A percentile compares a stretch with the other conserved stretches of the same genome.
Conservation (phyloP, 2,113 vertebrate species). For the Indicator maculatus region DNA sequence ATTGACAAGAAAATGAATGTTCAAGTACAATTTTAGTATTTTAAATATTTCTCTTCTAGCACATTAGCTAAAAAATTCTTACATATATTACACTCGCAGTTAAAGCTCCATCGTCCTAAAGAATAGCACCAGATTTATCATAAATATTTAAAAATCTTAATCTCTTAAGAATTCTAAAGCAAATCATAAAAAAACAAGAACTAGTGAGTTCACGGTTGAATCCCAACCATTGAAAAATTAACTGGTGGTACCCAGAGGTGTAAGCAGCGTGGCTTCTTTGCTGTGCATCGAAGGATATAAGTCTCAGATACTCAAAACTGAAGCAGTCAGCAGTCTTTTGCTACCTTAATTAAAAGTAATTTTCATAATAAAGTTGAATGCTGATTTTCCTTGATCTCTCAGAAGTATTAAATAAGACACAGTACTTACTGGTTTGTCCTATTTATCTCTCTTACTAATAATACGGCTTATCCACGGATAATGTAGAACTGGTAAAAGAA, state of each 20-base stretch:
- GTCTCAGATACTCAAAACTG: neutral
- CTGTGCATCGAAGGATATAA: neutral
- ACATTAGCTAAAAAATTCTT: neutral
- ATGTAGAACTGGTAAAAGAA: neutral
- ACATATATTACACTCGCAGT: neutral
- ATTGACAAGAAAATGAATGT: neutral
- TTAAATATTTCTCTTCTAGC: neutral
- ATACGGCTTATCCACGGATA: neutral
- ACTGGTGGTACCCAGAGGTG: neutral
- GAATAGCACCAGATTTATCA: neutral
- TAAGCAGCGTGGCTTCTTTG: neutral
- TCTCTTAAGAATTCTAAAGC: neutral
- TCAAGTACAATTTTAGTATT: neutral
- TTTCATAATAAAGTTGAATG: neutral
- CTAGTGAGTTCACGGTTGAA: neutral
- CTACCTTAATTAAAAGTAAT: neutral
- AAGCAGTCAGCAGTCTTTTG: neutral
- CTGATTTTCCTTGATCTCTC: neutral
- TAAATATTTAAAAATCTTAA: neutral
- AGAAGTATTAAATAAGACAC: neutral
- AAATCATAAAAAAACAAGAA: neutral
- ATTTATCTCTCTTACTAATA: neutral
- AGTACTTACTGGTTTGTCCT: neutral
- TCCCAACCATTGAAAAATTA: neutral
- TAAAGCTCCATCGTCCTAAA: neutral